phyloP scores from a whole-genome alignment of 2,888 invertebrate genomes.

The Caenorhabditis doughertyi region DNA sequence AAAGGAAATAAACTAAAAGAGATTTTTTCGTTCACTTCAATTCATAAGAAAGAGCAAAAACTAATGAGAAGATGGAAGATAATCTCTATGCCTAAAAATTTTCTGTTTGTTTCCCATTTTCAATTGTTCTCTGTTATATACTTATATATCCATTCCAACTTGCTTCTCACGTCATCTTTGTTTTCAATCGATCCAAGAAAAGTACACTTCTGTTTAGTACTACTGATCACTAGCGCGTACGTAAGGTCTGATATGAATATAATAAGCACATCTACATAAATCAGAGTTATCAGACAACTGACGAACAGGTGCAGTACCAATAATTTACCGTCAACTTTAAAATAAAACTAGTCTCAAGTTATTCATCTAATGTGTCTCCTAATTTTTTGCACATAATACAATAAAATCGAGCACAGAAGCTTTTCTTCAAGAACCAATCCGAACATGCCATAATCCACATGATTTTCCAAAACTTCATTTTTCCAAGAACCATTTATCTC shows the following conservation, averaged over 20 bases:
- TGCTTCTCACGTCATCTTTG: conserved; percentile 12
- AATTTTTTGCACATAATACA: too few species aligned
- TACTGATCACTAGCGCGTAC: too few species aligned
- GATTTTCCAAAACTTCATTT: background rate
- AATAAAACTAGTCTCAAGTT: too few species aligned
- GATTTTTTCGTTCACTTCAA: conserved; percentile 16
- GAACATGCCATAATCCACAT: background rate
- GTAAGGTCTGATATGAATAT: too few species aligned
- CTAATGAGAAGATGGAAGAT: background rate
- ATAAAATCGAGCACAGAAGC: too few species aligned
- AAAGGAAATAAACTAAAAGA: too few species aligned
- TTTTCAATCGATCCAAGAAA: background rate
- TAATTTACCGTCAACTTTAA: too few species aligned
- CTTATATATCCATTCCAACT: conserved; percentile 7
- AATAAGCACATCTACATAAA: too few species aligned
- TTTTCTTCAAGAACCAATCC: background rate
- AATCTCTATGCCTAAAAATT: conserved; percentile 9
- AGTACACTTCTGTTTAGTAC: background rate
- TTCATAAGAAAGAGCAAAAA: conserved; percentile 2
- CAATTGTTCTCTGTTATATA: conserved; percentile 31
- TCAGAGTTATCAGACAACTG: too few species aligned
- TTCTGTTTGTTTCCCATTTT: conserved; percentile 32
- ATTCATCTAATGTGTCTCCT: too few species aligned
- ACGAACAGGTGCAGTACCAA: too few species aligned
- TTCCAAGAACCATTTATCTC: background rate